A percentile compares a stretch with the other conserved stretches of the same genome.
Evolutionary conservation across 2,888 invertebrate genomes (phyloP).

Genomic region (Hecatera dysodea): DNA sequence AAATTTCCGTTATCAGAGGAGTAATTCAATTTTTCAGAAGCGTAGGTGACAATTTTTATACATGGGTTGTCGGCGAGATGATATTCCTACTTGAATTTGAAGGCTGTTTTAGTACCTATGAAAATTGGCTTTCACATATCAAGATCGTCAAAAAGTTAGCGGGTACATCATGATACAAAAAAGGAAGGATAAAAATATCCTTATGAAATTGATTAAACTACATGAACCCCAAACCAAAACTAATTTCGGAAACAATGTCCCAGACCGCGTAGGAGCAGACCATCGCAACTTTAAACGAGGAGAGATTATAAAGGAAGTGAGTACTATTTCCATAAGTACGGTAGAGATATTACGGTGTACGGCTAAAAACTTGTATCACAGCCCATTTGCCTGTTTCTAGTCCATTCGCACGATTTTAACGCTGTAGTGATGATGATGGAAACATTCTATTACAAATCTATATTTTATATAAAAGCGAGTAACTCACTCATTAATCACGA

Average conservation of each 20-base stretch:
- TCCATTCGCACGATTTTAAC: not conserved
- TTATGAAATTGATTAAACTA: not conserved
- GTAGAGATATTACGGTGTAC: constrained; percentile 7
- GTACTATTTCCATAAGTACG: constrained; percentile 42
- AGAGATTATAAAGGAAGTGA: constrained; percentile 20
- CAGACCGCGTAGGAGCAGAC: constrained; percentile 28
- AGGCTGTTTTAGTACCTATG: no score
- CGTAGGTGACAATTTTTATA: no score
- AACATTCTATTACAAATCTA: not conserved
- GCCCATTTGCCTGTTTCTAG: not conserved
- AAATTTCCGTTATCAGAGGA: no score
- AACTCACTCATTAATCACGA: no score
- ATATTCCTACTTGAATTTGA: no score
- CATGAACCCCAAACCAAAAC: constrained; percentile 5
- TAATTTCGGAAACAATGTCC: constrained; percentile 24
- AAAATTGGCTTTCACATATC: not conserved
- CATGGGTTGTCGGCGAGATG: no score
- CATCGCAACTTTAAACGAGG: constrained; percentile 37
- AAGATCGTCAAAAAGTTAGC: not conserved
- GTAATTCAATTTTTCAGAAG: no score
- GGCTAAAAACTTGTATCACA: not conserved
- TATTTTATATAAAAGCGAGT: no score
- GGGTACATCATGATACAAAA: not conserved
- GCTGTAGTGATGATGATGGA: not conserved
- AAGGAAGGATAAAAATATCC: not conserved